These are phyloP conservation scores for Arvicanthis niloticus DNA, from an alignment of 2,113 vertebrate genomes.

Conservation along the genomic window DNA sequence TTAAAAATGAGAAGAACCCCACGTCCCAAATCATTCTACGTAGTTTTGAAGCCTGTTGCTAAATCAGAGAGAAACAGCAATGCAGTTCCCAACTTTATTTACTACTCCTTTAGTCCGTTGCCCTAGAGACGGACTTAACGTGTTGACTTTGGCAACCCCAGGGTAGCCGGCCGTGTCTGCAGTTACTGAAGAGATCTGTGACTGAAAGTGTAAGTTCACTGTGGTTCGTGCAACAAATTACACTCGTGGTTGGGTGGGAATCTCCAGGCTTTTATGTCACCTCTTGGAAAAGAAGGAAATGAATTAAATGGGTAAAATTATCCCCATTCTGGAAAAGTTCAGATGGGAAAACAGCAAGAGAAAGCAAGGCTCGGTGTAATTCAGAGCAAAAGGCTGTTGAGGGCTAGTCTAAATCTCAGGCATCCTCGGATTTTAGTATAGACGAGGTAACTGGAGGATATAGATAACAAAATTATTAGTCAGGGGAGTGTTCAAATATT, in stretches of 20 bases:
- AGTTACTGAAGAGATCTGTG: conserved; percentile 65
- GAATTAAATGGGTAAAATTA: neutral
- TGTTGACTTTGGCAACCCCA: conserved; percentile 75
- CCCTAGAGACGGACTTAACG: conserved; percentile 79
- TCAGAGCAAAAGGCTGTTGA: neutral
- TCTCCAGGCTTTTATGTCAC: conserved; percentile 14
- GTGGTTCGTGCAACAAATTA: neutral
- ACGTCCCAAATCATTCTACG: neutral
- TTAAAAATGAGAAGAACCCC: neutral
- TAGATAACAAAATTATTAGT: conserved; percentile 63
- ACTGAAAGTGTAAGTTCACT: conserved; percentile 56
- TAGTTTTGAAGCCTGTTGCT: conserved; percentile 72
- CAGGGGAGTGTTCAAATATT: conserved; percentile 55
- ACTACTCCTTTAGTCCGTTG: conserved; percentile 75
- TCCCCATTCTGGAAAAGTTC: conserved; percentile 29
- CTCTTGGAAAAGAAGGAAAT: conserved; percentile 48
- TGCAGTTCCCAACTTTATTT: conserved; percentile 68
- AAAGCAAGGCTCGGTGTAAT: conserved; percentile 24
- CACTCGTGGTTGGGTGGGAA: neutral
- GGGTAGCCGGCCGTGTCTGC: conserved; percentile 56
- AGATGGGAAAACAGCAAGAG: neutral
- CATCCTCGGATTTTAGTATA: neutral
- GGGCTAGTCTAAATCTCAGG: conserved; percentile 44
- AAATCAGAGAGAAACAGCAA: conserved; percentile 71
- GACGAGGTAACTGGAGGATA: conserved; percentile 45